Evolutionary conservation across 2,113 vertebrate species (phyloP).

Genomic region (Atrichornis clamosus): DNA sequence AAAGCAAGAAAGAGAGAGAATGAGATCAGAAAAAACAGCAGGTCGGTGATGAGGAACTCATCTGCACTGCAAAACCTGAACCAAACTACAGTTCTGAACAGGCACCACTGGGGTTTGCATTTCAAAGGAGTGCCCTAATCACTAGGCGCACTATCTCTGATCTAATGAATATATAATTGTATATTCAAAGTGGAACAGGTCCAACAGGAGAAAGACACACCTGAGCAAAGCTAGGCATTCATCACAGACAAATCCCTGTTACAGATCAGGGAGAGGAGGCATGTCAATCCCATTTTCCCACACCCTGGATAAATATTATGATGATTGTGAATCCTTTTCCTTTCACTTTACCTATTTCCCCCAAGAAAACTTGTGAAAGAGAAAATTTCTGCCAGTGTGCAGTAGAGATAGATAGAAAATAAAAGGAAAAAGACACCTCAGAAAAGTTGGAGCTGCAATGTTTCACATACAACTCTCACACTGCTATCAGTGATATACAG

Average conservation of each 20-base stretch:
- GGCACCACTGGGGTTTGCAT: slow-evolving; percentile 12
- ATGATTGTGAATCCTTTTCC: background rate
- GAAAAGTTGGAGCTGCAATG: background rate
- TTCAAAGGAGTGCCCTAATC: slow-evolving; percentile 49
- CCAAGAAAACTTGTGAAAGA: background rate
- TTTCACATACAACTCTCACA: background rate
- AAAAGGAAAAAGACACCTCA: background rate
- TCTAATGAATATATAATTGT: slow-evolving; percentile 56
- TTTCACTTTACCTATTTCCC: background rate
- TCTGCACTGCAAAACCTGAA: slow-evolving; percentile 34
- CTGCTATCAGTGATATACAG: background rate
- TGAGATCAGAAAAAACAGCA: slow-evolving; percentile 5
- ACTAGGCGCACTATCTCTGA: slow-evolving; percentile 16
- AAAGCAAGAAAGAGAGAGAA: background rate
- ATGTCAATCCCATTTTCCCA: slow-evolving; percentile 25
- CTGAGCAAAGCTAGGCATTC: background rate
- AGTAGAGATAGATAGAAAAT: background rate
- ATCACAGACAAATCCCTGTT: background rate
- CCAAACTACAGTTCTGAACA: slow-evolving; percentile 13
- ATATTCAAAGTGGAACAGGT: slow-evolving; percentile 45
- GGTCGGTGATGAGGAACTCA: background rate
- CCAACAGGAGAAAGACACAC: slow-evolving; percentile 43
- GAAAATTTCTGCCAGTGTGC: background rate
- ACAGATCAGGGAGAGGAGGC: background rate
- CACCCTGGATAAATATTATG: background rate